A percentile compares a stretch with the other conserved stretches of the same genome.
Conservation (phyloP, 2,113 vertebrate species). For the Sapayoa aenigma region DNA sequence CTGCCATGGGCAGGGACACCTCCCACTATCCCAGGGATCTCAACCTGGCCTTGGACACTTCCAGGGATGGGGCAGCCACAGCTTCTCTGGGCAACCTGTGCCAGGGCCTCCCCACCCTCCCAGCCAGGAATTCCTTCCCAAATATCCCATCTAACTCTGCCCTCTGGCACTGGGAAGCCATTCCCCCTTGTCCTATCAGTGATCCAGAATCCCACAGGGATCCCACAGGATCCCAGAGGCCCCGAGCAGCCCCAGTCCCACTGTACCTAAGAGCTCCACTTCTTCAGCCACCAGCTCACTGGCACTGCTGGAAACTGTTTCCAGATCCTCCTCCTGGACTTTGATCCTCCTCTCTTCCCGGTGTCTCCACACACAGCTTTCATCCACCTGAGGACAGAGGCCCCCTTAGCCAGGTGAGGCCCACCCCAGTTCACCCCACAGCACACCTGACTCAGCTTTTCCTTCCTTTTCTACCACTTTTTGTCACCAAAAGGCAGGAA, state of each 20-base stretch:
- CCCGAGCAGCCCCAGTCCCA: neutral
- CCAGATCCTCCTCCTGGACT: conserved; percentile 87
- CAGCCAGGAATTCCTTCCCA: neutral
- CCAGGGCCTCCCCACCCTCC: neutral
- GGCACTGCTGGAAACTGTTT: conserved; percentile 76
- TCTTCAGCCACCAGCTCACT: conserved; percentile 83
- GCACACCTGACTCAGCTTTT: neutral
- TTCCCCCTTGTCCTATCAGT: neutral
- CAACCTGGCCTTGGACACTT: fast-evolving
- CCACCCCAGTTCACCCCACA: neutral
- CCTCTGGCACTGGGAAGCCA: neutral
- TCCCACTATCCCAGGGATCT: fast-evolving
- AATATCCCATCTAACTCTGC: fast-evolving
- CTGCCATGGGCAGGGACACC: neutral
- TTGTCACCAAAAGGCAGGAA: neutral
- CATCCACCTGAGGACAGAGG: conserved; percentile 83
- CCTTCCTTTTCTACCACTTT: neutral
- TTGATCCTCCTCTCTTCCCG: conserved; percentile 89
- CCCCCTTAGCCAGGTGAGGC: fast-evolving
- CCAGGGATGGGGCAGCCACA: neutral
- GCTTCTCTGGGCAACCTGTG: fast-evolving
- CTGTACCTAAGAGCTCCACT: conserved; percentile 84
- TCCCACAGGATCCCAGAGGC: neutral
- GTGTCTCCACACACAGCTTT: conserved; percentile 88
- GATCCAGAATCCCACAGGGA: neutral